Evolutionary conservation across 2,888 invertebrate genomes (phyloP).

Genomic region (Eupithecia centaureata): DNA sequence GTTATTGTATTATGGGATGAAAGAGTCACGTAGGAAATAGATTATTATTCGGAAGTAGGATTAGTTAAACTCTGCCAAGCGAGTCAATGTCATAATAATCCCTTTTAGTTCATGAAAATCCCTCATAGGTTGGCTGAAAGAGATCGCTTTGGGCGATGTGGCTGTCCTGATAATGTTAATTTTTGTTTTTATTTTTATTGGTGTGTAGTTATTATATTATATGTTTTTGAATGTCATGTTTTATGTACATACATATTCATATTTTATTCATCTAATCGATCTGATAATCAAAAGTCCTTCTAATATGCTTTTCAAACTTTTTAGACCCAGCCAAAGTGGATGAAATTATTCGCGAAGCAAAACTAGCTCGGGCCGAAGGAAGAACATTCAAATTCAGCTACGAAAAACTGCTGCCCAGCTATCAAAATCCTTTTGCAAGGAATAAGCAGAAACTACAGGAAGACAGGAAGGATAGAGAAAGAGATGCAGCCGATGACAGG

Average conservation of each 20-base stretch:
- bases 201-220: not conserved
- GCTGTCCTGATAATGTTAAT: not conserved
- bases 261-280: not conserved
- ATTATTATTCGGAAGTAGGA: not conserved
- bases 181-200: not conserved
- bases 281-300: not conserved
- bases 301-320: slow-evolving; percentile 36
- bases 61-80: not conserved
- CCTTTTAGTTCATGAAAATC: not conserved
- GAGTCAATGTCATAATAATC: not conserved
- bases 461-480: slow-evolving; percentile 37
- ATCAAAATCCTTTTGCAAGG: slow-evolving; percentile 77
- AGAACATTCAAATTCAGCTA: slow-evolving; percentile 76
- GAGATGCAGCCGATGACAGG: slow-evolving; percentile 37
- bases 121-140: slow-evolving; percentile 7
- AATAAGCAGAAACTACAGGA: slow-evolving; percentile 53
- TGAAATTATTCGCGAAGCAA: slow-evolving; percentile 74
- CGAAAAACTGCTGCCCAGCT: slow-evolving; percentile 72
- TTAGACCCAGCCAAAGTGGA: slow-evolving; percentile 74
- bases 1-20: not conserved
- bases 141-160: slow-evolving; percentile 5
- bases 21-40: not conserved
- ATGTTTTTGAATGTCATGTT: not conserved
- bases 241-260: not conserved
- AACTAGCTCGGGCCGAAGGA: slow-evolving; percentile 73